Evolutionary conservation across 2,113 vertebrate genomes (phyloP).

Genomic region (Callipepla squamata): DNA sequence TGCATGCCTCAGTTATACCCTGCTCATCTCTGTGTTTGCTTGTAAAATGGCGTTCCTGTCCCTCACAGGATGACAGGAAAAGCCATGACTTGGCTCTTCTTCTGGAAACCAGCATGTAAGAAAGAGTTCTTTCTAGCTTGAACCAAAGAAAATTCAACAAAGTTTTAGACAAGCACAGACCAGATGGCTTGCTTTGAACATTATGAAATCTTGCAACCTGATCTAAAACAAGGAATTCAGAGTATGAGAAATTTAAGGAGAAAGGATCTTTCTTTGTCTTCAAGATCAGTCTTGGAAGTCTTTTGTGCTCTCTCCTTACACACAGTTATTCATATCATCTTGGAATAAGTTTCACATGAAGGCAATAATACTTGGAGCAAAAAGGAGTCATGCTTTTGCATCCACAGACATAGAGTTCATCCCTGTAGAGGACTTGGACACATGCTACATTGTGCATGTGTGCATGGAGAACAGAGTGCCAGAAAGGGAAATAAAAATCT

Average conservation of each 20-base stretch:
- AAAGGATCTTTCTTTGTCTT: neutral
- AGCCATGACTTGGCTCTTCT: neutral
- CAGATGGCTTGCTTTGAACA: neutral
- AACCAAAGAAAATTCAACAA: neutral
- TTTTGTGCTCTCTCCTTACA: neutral
- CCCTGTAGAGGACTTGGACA: neutral
- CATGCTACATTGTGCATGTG: neutral
- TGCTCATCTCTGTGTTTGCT: accelerated
- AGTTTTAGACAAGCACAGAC: conserved; percentile 36
- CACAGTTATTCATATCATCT: neutral
- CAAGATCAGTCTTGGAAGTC: neutral
- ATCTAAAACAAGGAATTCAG: neutral
- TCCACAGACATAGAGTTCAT: neutral
- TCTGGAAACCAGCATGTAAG: neutral
- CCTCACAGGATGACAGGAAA: neutral
- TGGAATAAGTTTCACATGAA: neutral
- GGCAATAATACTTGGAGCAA: neutral
- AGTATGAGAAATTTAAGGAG: neutral
- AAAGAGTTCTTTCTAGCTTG: neutral
- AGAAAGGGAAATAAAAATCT: conserved; percentile 28
- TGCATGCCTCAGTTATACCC: neutral
- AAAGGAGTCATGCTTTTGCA: neutral
- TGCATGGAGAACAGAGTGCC: neutral
- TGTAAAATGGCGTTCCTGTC: neutral
- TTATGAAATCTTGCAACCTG: neutral